A percentile compares a stretch with the other conserved stretches of the same genome.
Conservation (phyloP, 2,888 invertebrate species). For the Macrophya alboannulata region DNA sequence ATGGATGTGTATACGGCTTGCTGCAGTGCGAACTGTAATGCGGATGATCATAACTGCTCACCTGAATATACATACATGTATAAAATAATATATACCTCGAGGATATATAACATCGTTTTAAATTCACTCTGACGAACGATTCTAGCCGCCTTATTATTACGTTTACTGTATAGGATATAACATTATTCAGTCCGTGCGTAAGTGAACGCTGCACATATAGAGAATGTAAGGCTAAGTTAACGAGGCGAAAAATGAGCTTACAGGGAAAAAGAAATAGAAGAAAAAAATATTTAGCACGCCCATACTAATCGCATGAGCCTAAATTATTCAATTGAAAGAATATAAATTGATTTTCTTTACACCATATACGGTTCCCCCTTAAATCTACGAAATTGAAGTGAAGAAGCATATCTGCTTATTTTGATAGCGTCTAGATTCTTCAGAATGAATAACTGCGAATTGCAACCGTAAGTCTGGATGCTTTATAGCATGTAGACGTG, state of each 20-base stretch:
- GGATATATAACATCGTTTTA: neutral
- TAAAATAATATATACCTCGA: neutral
- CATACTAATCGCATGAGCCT: neutral
- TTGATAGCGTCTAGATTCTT: too few relatives aligned
- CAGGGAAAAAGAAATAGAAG: neutral
- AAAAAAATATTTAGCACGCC: neutral
- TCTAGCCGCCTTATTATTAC: neutral
- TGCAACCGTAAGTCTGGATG: neutral
- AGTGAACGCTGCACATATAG: neutral
- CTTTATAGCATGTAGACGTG: neutral
- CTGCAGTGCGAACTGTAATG: neutral
- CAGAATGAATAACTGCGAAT: neutral
- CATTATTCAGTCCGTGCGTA: conserved; percentile 16
- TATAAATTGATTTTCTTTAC: too few relatives aligned
- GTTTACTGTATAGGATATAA: neutral
- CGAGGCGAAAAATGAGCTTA: conserved; percentile 26
- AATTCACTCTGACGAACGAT: neutral
- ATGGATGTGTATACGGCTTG: too few relatives aligned
- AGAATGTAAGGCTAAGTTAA: conserved; percentile 29
- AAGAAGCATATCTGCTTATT: too few relatives aligned
- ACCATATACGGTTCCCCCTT: too few relatives aligned
- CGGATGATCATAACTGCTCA: neutral
- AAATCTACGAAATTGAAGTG: too few relatives aligned
- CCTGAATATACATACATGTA: too few relatives aligned
- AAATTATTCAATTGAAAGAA: too few relatives aligned